Percentiles rank a stretch among this genome's conserved stretches.
Evolutionary conservation across 2,113 vertebrate species (phyloP).

Genomic region (Scomber colias): DNA sequence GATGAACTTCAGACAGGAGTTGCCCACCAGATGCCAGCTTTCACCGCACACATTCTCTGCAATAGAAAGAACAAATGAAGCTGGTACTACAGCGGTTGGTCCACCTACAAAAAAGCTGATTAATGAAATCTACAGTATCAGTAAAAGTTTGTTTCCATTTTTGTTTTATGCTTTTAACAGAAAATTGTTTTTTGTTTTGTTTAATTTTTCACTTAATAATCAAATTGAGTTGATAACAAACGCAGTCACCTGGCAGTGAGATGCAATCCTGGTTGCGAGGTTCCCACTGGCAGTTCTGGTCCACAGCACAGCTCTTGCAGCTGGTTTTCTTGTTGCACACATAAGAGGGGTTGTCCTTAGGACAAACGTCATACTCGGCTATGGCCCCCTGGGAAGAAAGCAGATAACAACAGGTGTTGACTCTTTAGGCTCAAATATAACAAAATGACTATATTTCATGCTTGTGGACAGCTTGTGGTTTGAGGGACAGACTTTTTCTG

Average conservation of each 20-base stretch:
- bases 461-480: not conserved
- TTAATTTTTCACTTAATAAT: too few species aligned
- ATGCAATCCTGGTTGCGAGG: conserved; percentile 96
- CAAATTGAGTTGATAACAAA: not conserved
- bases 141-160: too few species aligned
- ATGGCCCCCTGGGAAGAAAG: conserved; percentile 85
- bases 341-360: conserved; percentile 93
- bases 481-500: too few species aligned
- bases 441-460: not conserved
- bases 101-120: not conserved
- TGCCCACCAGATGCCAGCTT: conserved; percentile 95
- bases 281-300: conserved; percentile 99
- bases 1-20: conserved; percentile 94
- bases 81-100: too few species aligned
- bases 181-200: too few species aligned
- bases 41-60: conserved; percentile 95
- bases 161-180: too few species aligned
- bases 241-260: conserved; percentile 89
- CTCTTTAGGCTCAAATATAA: not conserved
- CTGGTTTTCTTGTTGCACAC: conserved; percentile 98
- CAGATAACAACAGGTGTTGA: not conserved
- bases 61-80: not conserved
- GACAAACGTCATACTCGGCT: conserved; percentile 87
- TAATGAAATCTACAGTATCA: too few species aligned
- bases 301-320: conserved; percentile 96